These are phyloP conservation scores for Nannoperca australis DNA, from an alignment of 2,797 vertebrate species.

Conservation along the genomic window DNA sequence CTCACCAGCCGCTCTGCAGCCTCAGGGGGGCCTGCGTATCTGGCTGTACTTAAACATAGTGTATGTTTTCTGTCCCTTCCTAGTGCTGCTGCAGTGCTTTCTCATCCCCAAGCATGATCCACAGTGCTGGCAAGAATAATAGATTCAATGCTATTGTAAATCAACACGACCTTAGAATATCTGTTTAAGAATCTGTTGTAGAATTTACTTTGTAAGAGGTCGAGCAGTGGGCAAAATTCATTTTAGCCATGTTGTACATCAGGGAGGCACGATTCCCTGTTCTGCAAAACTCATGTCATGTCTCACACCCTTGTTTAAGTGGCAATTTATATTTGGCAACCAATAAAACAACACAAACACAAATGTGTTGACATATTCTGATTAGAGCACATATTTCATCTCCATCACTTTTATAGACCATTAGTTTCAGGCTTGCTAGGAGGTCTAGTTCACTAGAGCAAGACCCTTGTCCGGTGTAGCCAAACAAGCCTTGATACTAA, in stretches of 20 bases:
- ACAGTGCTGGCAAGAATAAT: constrained; percentile 5
- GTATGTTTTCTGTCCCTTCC: constrained; percentile 43
- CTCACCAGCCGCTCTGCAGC: constrained; percentile 41
- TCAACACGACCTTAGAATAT: constrained; percentile 27
- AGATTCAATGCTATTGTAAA: constrained; percentile 37
- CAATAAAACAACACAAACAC: constrained; percentile 23
- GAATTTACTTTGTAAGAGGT: constrained; percentile 30
- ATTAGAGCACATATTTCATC: constrained; percentile 27
- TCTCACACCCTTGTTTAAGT: not conserved
- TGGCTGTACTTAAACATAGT: constrained; percentile 53
- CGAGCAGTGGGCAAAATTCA: constrained; percentile 17
- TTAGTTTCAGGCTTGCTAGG: constrained; percentile 2
- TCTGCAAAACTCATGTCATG: not conserved
- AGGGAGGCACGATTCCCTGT: not conserved
- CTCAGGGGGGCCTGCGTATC: constrained; percentile 36
- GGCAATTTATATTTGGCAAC: not conserved
- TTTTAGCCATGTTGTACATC: constrained; percentile 26
- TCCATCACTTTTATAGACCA: constrained; percentile 20
- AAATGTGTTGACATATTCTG: not conserved
- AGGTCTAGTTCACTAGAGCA: not conserved
- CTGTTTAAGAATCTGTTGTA: constrained; percentile 9
- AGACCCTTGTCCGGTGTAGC: not conserved
- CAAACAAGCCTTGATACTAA: constrained; percentile 12
- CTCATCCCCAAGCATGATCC: constrained; percentile 25
- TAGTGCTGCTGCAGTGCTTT: constrained; percentile 30